Base-by-base conservation (phyloP, 2,888 invertebrate species). In the Agriopis leucophaearia region DNA sequence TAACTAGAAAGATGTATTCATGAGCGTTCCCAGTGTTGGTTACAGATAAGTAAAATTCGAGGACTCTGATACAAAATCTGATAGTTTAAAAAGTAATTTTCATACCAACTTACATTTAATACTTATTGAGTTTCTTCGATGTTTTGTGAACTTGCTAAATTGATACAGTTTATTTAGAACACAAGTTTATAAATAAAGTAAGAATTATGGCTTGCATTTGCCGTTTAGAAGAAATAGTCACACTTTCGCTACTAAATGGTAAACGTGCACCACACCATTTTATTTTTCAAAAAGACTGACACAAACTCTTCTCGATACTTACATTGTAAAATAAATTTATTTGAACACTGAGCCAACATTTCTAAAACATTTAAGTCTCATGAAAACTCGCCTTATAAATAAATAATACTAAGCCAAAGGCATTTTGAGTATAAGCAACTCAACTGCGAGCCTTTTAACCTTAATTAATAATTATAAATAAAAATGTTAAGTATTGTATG, bases 381-480 rank as follows among this genome's bases (percentile, higher is more conserved):
- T 69, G 66, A 76, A 71, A 73, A 57, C 59, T 78, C 77, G 80
- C 81, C 81, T 80, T 81, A 80, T 76, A 70, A 71, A 66, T 70
- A 71, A 72, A 62, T 59, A 40, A 67, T 69, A 66, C 74, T 54
- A 72, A 71, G 69, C 71, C 74, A 71, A 65, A 70, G 72, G 71
- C 71, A 51, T 59, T 55, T 70, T 59, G 69, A 72, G 65, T 62
- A 27, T 66, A 42, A 59, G 48, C 66, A 64, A 64, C 69, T 68
- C 58, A 45, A 47, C 45, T 56, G 45, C 54, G 40, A 51, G 62
- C 69, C 66, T 75, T 75, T 69, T 77, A 75, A 77, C 81, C 81
- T 81, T 81, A 76, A 74, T 80, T 78, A 82, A 77, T 77, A 74
- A 80, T 78, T 78, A 76, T 78, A 80, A 78, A 81, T 78, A 82